A percentile compares a stretch with the other conserved stretches of the same genome.
Evolutionary conservation across 2,888 invertebrate species (phyloP).

Genomic region (Imbricaverruca yamaguchii): DNA sequence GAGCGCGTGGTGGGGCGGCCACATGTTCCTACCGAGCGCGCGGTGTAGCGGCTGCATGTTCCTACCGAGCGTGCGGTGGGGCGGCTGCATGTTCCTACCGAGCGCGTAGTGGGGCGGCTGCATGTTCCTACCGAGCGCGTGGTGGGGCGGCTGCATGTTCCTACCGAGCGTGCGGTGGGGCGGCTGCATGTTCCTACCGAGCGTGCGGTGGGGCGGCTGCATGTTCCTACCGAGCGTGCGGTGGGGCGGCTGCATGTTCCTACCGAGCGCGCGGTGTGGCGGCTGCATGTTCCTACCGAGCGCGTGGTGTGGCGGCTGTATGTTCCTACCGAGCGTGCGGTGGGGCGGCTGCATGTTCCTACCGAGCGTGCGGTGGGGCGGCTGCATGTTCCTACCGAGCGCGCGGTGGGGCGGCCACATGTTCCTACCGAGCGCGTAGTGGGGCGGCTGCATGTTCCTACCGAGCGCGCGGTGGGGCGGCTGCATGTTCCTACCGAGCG

Average conservation of each 20-base stretch:
- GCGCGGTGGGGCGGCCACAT: constrained; percentile 59
- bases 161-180: constrained; percentile 59
- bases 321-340: constrained; percentile 58
- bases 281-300: constrained; percentile 66
- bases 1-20: constrained; percentile 58
- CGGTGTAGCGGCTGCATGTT: constrained; percentile 60
- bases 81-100: constrained; percentile 64
- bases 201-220: constrained; percentile 57
- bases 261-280: constrained; percentile 56
- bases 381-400: constrained; percentile 63
- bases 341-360: constrained; percentile 63
- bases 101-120: constrained; percentile 59
- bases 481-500: constrained; percentile 62
- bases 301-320: constrained; percentile 58
- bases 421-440: constrained; percentile 59
- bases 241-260: constrained; percentile 62
- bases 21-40: constrained; percentile 61
- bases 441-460: constrained; percentile 63
- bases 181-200: constrained; percentile 65
- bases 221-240: constrained; percentile 61
- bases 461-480: constrained; percentile 58
- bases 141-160: constrained; percentile 61
- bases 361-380: constrained; percentile 57
- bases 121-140: constrained; percentile 60
- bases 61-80: constrained; percentile 58